phyloP scores from a whole-genome alignment of 2,888 invertebrate genomes.

The Noctua comes region DNA sequence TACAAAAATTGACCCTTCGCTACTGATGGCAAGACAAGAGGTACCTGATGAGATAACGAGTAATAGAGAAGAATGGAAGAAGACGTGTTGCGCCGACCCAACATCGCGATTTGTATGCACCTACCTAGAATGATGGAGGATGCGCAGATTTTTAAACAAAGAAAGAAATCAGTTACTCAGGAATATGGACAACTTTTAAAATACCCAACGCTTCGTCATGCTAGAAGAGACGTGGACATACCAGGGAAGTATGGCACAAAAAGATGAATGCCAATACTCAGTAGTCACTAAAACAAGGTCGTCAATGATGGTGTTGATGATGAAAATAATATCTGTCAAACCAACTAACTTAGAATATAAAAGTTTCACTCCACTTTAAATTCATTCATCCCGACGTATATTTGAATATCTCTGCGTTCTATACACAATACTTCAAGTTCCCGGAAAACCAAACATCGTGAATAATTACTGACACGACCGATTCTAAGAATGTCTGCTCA shows the following conservation, averaged over 20 bases:
- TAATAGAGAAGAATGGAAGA: not conserved
- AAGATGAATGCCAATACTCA: not conserved
- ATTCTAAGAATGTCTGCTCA: constrained; percentile 28
- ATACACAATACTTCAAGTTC: not conserved
- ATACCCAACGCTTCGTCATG: not conserved
- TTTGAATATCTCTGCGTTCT: not conserved
- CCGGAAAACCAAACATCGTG: constrained; percentile 7
- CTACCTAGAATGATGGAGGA: not conserved
- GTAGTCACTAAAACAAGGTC: not conserved
- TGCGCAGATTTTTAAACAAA: not conserved
- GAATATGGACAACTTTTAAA: not conserved
- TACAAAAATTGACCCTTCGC: no score
- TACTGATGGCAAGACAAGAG: not conserved
- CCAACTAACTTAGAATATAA: not conserved
- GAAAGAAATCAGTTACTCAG: not conserved
- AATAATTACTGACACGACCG: constrained; percentile 18
- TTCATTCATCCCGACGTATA: not conserved
- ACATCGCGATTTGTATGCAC: not conserved
- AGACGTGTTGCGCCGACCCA: not conserved
- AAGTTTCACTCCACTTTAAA: not conserved
- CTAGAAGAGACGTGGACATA: no score
- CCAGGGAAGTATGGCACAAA: not conserved
- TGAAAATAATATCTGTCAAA: not conserved
- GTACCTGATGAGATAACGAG: not conserved
- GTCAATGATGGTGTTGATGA: not conserved